Evolutionary conservation across 2,888 invertebrate genomes (phyloP), one percentile per base, ranked within the genome.

Genomic region (Icerya purchasi): DNA sequence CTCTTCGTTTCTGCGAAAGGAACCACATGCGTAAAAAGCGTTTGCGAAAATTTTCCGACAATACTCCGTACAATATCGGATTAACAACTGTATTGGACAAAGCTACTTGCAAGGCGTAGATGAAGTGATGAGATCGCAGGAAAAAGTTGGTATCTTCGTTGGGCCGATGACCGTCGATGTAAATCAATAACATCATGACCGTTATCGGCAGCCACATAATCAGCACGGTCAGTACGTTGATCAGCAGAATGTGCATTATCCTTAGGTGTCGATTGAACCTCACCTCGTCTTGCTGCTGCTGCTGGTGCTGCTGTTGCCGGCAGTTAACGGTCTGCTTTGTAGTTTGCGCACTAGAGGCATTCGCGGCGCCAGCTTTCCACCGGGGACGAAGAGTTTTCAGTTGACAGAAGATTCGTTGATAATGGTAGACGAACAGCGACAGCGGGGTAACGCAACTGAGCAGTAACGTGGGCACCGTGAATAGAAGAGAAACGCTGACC

Each of bases 161-260:
- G 1, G 73, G 70, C 22, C 77, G 68, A 22, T 72, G 70, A 1
- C 77, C 77, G 65, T 78, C 77, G 50, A 76, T 65, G 64, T 76
- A 77, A 58, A 78, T 77, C 51, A 78, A 69, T 49, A 76, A 65
- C 74, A 77, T 75, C 19, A 76, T 68, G 1, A 75, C 67, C 0
- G 76, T 75, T 62, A 77, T 77, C 1, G 77, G 77, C 51, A 77
- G 66, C 77, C 77, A 78, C 77, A 77, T 78, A 14, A 76, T 67
- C n/a, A 77, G 69, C 1, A 78, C 77, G 2, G 76, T 73, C 2
- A 76, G 67, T 14, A 78, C 76, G 67, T 77, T 78, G 52, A 77
- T 67, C 57, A 76, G 70, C 24, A 78, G 68, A 22, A 77, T 71
- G 50, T 77, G 69, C 0, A 78, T 75, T 21, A 76, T 76, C 55